Conservation (phyloP, 2,113 vertebrate species). For the Cairina moschata region DNA sequence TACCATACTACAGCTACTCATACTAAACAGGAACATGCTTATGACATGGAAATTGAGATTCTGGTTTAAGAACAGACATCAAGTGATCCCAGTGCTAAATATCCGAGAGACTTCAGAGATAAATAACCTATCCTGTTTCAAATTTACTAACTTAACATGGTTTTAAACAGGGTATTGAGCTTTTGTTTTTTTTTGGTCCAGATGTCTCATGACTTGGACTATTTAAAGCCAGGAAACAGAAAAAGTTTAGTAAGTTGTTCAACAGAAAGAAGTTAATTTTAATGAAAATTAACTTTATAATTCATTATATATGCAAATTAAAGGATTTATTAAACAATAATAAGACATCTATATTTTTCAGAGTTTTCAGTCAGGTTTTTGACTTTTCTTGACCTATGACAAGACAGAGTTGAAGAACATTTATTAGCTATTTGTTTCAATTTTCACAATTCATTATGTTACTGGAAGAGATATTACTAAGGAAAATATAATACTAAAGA, state of each 20-base stretch:
- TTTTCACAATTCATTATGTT: not conserved
- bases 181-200: not conserved
- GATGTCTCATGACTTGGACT: not conserved
- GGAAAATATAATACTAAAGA: not conserved
- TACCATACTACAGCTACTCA: not conserved
- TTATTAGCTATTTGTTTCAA: not conserved
- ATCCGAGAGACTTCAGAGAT: not conserved
- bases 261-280: not conserved
- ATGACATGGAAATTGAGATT: not conserved
- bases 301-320: not conserved
- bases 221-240: not conserved
- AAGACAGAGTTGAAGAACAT: not conserved
- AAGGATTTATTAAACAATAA: not conserved
- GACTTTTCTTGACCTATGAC: not conserved
- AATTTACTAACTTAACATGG: not conserved
- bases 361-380: not conserved
- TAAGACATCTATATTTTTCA: not conserved
- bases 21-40: not conserved
- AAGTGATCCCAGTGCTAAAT: not conserved
- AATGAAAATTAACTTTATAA: not conserved
- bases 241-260: not conserved
- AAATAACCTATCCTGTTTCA: not conserved
- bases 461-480: not conserved
- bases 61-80: not conserved
- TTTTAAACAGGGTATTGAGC: not conserved